Conservation (phyloP, 1,140 invertebrate genomes). For the Drosophila dunni region DNA sequence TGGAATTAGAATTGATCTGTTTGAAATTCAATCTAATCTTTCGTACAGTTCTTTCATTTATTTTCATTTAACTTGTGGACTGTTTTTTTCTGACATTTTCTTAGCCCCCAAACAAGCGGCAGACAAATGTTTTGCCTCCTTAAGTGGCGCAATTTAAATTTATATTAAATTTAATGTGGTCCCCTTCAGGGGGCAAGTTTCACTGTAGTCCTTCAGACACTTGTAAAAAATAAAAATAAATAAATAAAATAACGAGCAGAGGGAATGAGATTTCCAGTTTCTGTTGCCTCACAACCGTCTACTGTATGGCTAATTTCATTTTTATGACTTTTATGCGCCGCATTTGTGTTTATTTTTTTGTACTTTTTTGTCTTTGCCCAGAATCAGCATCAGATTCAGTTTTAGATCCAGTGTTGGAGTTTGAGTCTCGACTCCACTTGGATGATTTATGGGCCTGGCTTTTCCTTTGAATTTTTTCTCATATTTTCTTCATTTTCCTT, state of each 20-base stretch:
- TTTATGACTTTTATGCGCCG: slow-evolving; percentile 71
- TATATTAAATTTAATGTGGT: slow-evolving; percentile 39
- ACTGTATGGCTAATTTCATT: slow-evolving; percentile 71
- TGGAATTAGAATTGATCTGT: not conserved
- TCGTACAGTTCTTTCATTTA: not conserved
- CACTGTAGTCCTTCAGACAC: not conserved
- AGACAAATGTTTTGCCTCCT: not conserved
- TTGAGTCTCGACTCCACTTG: slow-evolving; percentile 52
- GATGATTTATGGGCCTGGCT: slow-evolving; percentile 64
- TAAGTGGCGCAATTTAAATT: slow-evolving; percentile 22
- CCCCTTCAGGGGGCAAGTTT: slow-evolving; percentile 19
- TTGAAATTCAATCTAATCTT: not conserved
- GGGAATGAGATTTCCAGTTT: not conserved
- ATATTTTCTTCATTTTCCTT: slow-evolving; percentile 10
- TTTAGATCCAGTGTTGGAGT: slow-evolving; percentile 42
- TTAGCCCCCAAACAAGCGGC: not conserved
- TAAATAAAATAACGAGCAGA: not conserved
- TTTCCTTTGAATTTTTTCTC: slow-evolving; percentile 59
- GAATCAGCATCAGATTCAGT: slow-evolving; percentile 30
- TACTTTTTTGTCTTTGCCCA: slow-evolving; percentile 42
- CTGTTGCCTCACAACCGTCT: slow-evolving; percentile 30
- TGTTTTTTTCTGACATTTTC: not conserved
- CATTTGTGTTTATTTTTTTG: slow-evolving; percentile 47
- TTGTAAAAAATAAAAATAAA: not conserved
- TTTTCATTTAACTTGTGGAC: not conserved